phyloP scores from a whole-genome alignment of 2,888 invertebrate genomes.

The Agonum fuliginosum region DNA sequence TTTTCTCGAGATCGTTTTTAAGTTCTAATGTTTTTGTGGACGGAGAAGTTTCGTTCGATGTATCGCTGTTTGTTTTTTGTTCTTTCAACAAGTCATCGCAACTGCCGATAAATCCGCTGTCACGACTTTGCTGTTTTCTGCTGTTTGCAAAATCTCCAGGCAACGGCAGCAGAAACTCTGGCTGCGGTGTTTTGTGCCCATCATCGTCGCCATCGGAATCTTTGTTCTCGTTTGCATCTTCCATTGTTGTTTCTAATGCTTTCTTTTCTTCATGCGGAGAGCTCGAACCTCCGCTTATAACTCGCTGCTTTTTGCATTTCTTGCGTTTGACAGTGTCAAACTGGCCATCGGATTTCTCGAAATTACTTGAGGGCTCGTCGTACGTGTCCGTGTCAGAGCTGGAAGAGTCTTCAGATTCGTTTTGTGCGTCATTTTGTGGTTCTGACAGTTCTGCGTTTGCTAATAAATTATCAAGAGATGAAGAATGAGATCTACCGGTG shows the following conservation, averaged over 20 bases:
- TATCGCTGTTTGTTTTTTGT: constrained; percentile 65
- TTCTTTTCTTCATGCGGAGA: constrained; percentile 80
- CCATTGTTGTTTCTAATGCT: constrained; percentile 78
- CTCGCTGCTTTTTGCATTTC: constrained; percentile 83
- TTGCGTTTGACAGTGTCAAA: constrained; percentile 90
- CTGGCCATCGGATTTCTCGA: constrained; percentile 84
- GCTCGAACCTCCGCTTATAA: constrained; percentile 71
- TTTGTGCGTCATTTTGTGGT: constrained; percentile 69
- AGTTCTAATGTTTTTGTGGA: constrained; percentile 72
- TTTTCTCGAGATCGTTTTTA: constrained; percentile 77
- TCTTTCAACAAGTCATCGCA: constrained; percentile 89
- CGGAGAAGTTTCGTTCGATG: constrained; percentile 62
- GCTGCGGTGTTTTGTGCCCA: constrained; percentile 81
- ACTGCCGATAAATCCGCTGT: constrained; percentile 92
- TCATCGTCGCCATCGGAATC: constrained; percentile 80
- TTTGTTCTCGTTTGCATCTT: constrained; percentile 75
- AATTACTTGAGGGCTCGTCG: constrained; percentile 79
- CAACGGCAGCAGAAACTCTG: constrained; percentile 76
- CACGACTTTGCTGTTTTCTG: constrained; percentile 88
- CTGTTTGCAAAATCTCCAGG: constrained; percentile 77
- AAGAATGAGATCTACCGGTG: constrained; percentile 88
- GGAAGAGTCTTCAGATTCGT: constrained; percentile 77
- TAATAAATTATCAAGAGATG: constrained; percentile 86
- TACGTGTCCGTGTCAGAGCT: constrained; percentile 85
- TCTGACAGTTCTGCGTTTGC: constrained; percentile 77